phyloP scores from a whole-genome alignment of 2,113 vertebrate genomes.

The Percopsis transmontana region DNA sequence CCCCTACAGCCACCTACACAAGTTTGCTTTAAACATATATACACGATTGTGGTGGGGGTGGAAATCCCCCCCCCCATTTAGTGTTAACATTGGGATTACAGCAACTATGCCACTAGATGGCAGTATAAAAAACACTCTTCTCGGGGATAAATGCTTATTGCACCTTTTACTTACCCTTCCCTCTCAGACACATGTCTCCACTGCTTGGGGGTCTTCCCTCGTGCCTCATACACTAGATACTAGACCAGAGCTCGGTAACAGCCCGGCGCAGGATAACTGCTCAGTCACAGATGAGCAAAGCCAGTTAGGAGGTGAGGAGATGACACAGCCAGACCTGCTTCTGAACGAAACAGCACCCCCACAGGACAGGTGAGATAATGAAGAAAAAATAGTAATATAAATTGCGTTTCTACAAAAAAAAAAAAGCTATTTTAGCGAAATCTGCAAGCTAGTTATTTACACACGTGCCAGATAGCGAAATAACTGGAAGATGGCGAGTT shows the following conservation, averaged over 20 bases:
- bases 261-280: slow-evolving; percentile 50
- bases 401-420: no score
- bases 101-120: neutral
- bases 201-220: slow-evolving; percentile 45
- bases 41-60: no score
- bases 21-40: no score
- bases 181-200: slow-evolving; percentile 76
- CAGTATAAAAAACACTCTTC: no score
- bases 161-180: neutral
- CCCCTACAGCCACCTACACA: no score
- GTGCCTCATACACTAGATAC: slow-evolving; percentile 71
- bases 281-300: slow-evolving; percentile 39
- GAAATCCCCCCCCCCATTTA: no score
- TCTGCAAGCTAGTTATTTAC: no score
- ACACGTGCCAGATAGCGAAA: no score
- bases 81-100: neutral
- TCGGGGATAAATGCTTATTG: neutral
- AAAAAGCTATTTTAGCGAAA: no score
- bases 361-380: slow-evolving; percentile 38
- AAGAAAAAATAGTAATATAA: neutral
- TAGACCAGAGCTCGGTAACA: slow-evolving; percentile 66
- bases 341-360: slow-evolving; percentile 3
- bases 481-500: no score
- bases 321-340: slow-evolving; percentile 61
- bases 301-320: slow-evolving; percentile 71